These are phyloP conservation scores for Mesembrinibis cayennensis DNA, from an alignment of 2,113 vertebrate species.

Conservation along the genomic window DNA sequence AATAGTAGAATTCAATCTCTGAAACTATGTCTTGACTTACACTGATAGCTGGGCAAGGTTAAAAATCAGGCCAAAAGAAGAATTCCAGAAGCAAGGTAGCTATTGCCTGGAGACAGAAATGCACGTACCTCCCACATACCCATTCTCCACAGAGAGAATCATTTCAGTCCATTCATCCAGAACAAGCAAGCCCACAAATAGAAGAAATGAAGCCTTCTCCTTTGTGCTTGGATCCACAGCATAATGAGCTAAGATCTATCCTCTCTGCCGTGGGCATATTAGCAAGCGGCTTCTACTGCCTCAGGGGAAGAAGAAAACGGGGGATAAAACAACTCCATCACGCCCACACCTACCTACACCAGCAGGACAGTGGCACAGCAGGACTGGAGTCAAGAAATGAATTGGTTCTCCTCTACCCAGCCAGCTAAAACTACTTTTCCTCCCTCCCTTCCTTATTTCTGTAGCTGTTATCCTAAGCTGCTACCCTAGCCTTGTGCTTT, in stretches of 20 bases:
- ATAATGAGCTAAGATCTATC: neutral
- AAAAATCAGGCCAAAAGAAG: constrained; percentile 6
- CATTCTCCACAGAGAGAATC: neutral
- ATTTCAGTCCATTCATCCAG: neutral
- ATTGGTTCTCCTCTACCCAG: neutral
- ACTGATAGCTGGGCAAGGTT: neutral
- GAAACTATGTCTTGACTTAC: neutral
- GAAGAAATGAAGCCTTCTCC: neutral
- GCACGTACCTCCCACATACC: neutral
- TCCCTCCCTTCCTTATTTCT: neutral
- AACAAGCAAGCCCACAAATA: neutral
- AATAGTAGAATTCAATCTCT: neutral
- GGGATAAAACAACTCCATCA: neutral
- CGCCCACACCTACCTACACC: neutral
- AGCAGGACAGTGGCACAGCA: neutral
- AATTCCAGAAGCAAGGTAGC: neutral
- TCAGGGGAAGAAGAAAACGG: neutral
- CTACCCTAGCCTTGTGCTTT: neutral
- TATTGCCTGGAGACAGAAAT: neutral
- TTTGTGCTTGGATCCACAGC: neutral
- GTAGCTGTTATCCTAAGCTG: neutral
- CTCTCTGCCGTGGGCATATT: neutral
- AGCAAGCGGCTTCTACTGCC: neutral
- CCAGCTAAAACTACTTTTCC: neutral
- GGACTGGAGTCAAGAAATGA: neutral